These are phyloP conservation scores for Darevskia nairensis DNA, from an alignment of 2,797 vertebrate genomes.

Conservation along the genomic window DNA sequence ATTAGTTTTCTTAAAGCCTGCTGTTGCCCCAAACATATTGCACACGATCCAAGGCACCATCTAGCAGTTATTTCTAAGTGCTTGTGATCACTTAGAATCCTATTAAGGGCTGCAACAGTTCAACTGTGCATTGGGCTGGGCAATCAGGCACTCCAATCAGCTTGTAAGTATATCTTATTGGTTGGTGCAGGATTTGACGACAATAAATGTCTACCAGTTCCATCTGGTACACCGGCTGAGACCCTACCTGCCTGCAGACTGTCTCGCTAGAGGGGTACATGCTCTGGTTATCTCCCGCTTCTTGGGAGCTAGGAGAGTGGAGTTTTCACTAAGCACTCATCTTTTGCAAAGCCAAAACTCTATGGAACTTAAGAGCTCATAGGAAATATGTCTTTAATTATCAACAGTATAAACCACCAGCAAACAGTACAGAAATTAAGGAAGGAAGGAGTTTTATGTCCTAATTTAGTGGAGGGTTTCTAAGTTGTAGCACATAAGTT, in stretches of 20 bases:
- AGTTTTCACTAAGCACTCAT: background rate
- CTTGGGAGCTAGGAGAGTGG: background rate
- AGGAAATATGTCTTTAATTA: slow-evolving; percentile 11
- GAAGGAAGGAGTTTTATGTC: background rate
- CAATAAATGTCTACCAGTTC: background rate
- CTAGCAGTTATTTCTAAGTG: background rate
- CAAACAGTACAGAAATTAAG: background rate
- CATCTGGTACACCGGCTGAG: too few species aligned
- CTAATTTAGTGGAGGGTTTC: background rate
- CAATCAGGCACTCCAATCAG: background rate
- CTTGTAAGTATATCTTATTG: background rate
- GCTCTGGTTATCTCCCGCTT: too few species aligned
- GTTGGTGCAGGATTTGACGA: background rate
- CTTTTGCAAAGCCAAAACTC: background rate
- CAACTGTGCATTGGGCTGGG: background rate
- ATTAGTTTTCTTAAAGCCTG: background rate
- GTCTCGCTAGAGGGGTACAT: too few species aligned
- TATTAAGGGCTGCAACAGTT: background rate
- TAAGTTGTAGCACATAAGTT: background rate
- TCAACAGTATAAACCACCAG: background rate
- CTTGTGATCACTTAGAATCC: too few species aligned
- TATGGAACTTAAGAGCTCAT: background rate
- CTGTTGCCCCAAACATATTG: background rate
- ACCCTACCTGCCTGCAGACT: too few species aligned
- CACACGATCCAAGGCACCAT: background rate